Percentiles rank a stretch among this genome's conserved stretches.
phyloP scores from a whole-genome alignment of 2,797 vertebrate genomes.

The Tragopan temminckii region DNA sequence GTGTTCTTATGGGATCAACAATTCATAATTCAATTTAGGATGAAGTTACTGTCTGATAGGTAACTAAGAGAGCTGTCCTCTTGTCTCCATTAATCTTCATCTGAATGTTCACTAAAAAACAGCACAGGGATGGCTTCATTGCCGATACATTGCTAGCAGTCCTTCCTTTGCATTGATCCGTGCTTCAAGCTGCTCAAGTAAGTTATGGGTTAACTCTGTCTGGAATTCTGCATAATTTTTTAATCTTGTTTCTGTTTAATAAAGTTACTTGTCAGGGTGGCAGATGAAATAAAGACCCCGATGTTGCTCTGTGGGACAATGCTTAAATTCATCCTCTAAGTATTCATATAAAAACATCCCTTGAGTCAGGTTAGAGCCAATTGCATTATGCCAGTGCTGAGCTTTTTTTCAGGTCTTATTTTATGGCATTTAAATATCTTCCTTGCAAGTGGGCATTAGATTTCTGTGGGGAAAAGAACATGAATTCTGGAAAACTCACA shows the following conservation, averaged over 20 bases:
- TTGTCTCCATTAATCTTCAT: background rate
- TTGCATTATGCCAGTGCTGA: background rate
- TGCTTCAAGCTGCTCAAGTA: background rate
- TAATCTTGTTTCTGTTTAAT: background rate
- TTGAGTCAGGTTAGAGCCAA: background rate
- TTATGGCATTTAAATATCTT: background rate
- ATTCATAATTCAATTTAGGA: background rate
- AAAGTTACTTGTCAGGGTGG: background rate
- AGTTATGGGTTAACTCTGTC: background rate
- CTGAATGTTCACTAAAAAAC: background rate
- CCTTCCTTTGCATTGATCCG: background rate
- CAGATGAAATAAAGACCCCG: background rate
- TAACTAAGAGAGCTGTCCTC: background rate
- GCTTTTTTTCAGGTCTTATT: background rate
- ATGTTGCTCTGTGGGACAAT: rapidly evolving
- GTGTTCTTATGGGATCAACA: background rate
- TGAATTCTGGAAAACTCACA: background rate
- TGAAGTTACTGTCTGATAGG: background rate
- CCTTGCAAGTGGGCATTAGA: background rate
- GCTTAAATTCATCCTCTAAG: background rate
- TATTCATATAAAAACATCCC: background rate
- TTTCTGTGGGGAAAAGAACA: background rate
- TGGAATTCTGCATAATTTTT: background rate
- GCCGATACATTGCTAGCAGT: rapidly evolving
- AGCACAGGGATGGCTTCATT: background rate